phyloP scores from a whole-genome alignment of 2,113 vertebrate species.

The Eulemur macaco region DNA sequence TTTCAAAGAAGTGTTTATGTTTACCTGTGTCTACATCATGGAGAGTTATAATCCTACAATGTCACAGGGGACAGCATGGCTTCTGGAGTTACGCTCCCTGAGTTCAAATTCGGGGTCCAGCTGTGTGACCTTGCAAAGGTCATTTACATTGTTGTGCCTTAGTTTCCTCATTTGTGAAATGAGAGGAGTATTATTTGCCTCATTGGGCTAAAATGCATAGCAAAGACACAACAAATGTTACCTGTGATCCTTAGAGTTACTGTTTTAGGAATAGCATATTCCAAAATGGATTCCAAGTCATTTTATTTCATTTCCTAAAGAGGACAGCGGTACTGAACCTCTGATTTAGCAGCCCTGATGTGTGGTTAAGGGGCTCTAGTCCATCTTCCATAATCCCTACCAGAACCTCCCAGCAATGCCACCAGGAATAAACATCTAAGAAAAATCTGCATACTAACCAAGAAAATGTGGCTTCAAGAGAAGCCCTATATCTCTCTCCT shows the following conservation, averaged over 20 bases:
- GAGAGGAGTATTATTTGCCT: not conserved
- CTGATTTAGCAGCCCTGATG: not conserved
- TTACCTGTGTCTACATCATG: accelerated
- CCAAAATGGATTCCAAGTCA: not conserved
- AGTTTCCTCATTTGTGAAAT: not conserved
- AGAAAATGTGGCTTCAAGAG: not conserved
- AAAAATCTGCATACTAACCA: not conserved
- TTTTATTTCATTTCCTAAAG: conserved; percentile 4
- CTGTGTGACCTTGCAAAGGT: not conserved
- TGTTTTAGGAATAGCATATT: not conserved
- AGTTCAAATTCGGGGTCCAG: not conserved
- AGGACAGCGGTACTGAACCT: not conserved
- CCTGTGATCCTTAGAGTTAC: not conserved
- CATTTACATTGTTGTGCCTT: not conserved
- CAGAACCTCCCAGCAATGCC: not conserved
- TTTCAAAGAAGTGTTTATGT: not conserved
- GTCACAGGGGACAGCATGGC: accelerated
- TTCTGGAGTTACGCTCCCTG: not conserved
- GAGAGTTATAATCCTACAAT: not conserved
- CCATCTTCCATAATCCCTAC: not conserved
- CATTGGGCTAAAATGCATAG: not conserved
- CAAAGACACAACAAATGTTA: not conserved
- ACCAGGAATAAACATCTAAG: not conserved
- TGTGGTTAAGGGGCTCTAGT: not conserved
- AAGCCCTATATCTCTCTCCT: not conserved